These are phyloP conservation scores for Gasterosteus nipponicus DNA, from an alignment of 2,113 vertebrate genomes.

Conservation along the genomic window DNA sequence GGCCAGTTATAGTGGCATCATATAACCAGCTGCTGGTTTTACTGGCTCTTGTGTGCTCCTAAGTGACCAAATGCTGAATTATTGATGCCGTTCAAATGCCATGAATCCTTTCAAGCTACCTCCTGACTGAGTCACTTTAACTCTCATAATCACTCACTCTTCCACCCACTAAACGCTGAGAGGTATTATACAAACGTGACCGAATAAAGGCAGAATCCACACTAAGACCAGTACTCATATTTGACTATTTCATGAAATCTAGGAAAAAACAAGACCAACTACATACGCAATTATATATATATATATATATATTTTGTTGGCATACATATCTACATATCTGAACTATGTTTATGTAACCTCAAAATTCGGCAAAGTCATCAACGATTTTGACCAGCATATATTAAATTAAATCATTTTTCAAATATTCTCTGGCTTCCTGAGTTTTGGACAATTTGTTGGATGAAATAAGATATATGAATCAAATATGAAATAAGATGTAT, in stretches of 20 bases:
- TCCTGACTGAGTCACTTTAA: conserved; percentile 61
- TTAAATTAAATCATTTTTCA: neutral
- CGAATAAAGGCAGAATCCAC: conserved; percentile 14
- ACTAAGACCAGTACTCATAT: neutral
- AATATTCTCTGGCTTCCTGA: neutral
- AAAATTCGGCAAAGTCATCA: neutral
- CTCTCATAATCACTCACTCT: conserved; percentile 44
- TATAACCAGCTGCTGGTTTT: conserved; percentile 66
- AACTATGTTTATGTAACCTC: neutral
- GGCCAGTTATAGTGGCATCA: conserved; percentile 50
- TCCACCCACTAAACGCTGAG: conserved; percentile 14
- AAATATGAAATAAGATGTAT: neutral
- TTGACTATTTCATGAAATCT: neutral
- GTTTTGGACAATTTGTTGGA: neutral
- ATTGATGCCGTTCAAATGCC: conserved; percentile 68
- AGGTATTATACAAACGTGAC: neutral
- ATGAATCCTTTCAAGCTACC: conserved; percentile 58
- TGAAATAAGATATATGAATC: neutral
- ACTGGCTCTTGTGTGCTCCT: conserved; percentile 54
- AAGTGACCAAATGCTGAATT: conserved; percentile 73
- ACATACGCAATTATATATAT: neutral
- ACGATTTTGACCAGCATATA: neutral
- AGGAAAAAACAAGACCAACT: neutral
- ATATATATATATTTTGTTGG: neutral
- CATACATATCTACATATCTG: neutral